A percentile compares a stretch with the other conserved stretches of the same genome.
Evolutionary conservation across 1,140 invertebrate genomes (phyloP).

Genomic region (Camponotus pennsylvanicus): DNA sequence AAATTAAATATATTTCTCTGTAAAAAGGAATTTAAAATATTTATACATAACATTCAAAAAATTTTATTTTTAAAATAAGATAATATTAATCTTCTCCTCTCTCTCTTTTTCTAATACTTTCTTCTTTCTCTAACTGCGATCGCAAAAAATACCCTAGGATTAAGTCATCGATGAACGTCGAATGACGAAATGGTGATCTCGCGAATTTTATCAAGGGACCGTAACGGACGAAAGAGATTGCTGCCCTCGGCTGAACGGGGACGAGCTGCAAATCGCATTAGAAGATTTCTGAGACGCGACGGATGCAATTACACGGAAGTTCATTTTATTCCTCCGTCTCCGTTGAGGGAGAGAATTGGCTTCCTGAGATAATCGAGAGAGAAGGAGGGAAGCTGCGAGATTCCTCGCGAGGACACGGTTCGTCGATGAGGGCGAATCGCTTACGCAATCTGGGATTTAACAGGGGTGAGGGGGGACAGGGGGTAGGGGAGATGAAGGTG

Average conservation of each 20-base stretch:
- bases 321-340: slow-evolving; percentile 57
- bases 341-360: slow-evolving; percentile 45
- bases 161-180: slow-evolving; percentile 23
- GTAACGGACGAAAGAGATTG: slow-evolving; percentile 12
- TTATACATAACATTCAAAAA: neutral
- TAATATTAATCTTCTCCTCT: too few species aligned
- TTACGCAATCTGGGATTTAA: slow-evolving; percentile 42
- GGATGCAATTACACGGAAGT: slow-evolving; percentile 61
- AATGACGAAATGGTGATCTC: slow-evolving; percentile 8
- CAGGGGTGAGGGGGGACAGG: neutral
- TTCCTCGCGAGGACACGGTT: slow-evolving; percentile 29
- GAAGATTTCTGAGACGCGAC: slow-evolving; percentile 58
- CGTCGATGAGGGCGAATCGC: slow-evolving; percentile 34
- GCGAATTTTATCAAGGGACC: slow-evolving; percentile 18
- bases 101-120: neutral
- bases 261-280: slow-evolving; percentile 55
- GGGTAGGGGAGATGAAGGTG: too few species aligned
- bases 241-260: slow-evolving; percentile 13
- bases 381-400: slow-evolving; percentile 34
- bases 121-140: neutral
- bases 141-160: neutral
- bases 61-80: too few species aligned
- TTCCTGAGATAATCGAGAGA: slow-evolving; percentile 34
- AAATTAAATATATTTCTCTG: neutral
- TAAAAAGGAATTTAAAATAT: neutral